A percentile compares a stretch with the other conserved stretches of the same genome.
Evolutionary conservation across 2,888 invertebrate genomes (phyloP).

Genomic region (Zygogramma bicolorata): DNA sequence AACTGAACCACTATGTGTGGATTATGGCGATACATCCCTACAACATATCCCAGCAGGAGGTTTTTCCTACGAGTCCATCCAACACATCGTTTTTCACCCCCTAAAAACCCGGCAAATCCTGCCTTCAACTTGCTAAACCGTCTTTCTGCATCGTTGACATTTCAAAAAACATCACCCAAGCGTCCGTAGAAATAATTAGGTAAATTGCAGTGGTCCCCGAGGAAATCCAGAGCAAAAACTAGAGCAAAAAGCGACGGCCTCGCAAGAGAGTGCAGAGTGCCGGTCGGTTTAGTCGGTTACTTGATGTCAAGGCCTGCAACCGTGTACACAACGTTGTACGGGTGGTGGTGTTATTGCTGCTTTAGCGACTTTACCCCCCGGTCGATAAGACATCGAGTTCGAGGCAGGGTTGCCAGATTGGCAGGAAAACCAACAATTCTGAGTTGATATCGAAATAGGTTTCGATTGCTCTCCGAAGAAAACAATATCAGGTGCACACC

Average conservation of each 20-base stretch:
- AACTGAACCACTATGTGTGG: too few relatives aligned
- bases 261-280: slow-evolving; percentile 33
- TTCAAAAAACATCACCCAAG: not conserved
- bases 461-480: too few relatives aligned
- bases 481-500: not conserved
- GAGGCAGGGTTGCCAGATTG: slow-evolving; percentile 42
- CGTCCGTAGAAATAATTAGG: not conserved
- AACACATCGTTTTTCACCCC: not conserved
- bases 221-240: slow-evolving; percentile 5
- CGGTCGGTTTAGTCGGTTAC: slow-evolving; percentile 53
- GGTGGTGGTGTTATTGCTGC: slow-evolving; percentile 46
- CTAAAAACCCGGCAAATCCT: not conserved
- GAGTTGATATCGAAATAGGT: too few relatives aligned
- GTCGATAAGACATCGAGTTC: slow-evolving; percentile 47
- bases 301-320: slow-evolving; percentile 54
- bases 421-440: slow-evolving; percentile 24
- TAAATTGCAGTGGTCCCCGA: not conserved
- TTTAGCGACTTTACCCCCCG: slow-evolving; percentile 31
- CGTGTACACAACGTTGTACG: slow-evolving; percentile 46
- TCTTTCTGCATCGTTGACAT: not conserved
- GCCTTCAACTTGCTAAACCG: not conserved
- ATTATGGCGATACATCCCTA: too few relatives aligned
- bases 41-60: not conserved
- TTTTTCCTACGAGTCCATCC: not conserved
- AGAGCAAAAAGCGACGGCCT: slow-evolving; percentile 33